These are phyloP conservation scores for Agrochola circellaris DNA, from an alignment of 2,888 invertebrate genomes.

Conservation along the genomic window DNA sequence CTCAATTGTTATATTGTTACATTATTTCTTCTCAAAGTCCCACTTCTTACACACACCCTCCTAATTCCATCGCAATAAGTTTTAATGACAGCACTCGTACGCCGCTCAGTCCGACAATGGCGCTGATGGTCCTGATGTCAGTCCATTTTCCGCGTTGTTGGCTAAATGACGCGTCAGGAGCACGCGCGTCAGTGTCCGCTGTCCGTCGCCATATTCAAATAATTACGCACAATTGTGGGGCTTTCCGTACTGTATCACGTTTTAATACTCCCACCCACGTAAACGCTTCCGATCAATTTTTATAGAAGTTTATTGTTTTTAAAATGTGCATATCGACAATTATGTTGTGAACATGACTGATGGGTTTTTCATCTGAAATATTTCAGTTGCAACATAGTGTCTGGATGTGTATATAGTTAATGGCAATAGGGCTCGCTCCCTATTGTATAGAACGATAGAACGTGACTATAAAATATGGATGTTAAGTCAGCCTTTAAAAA, in stretches of 20 bases:
- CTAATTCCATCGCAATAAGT: slow-evolving; percentile 47
- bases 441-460: background rate
- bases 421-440: background rate
- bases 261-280: background rate
- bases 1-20: background rate
- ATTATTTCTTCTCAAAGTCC: background rate
- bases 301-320: background rate
- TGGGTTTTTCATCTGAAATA: background rate
- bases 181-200: slow-evolving; percentile 45
- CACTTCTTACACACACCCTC: slow-evolving; percentile 5
- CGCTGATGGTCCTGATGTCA: slow-evolving; percentile 41
- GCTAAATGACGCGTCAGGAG: slow-evolving; percentile 56
- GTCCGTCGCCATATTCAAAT: slow-evolving; percentile 50
- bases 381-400: background rate
- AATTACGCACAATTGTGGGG: slow-evolving; percentile 56
- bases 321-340: background rate
- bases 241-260: slow-evolving; percentile 20
- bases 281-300: background rate
- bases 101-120: slow-evolving; percentile 43
- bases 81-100: slow-evolving; percentile 36
- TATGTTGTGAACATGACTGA: background rate
- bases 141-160: slow-evolving; percentile 57
- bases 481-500: background rate
- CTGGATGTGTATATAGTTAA: background rate
- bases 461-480: background rate